A percentile compares a stretch with the other conserved stretches of the same genome.
Evolutionary conservation across 2,113 vertebrate genomes (phyloP).

Genomic region (Tricholaema leucomelas): DNA sequence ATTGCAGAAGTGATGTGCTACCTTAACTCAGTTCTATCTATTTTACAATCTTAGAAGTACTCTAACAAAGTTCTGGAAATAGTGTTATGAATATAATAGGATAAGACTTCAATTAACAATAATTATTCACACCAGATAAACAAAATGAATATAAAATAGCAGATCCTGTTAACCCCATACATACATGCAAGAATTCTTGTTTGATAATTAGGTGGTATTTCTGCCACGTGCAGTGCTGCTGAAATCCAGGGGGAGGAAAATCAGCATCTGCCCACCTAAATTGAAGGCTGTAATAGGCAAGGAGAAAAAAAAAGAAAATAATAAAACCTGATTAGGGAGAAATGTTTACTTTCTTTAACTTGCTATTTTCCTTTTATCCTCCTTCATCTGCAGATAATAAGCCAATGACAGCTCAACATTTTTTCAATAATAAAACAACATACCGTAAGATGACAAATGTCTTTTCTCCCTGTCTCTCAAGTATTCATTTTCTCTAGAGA

Average conservation of each 20-base stretch:
- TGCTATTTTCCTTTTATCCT: background rate
- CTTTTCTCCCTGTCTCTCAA: slow-evolving; percentile 2
- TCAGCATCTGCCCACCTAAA: background rate
- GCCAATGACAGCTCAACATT: slow-evolving; percentile 28
- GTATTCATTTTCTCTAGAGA: slow-evolving; percentile 42
- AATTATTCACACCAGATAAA: background rate
- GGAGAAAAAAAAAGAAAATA: background rate
- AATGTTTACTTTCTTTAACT: background rate
- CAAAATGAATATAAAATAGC: background rate
- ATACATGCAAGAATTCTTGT: background rate
- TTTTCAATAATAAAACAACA: slow-evolving; percentile 44
- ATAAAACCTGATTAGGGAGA: background rate
- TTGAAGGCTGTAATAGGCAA: background rate
- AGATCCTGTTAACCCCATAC: background rate
- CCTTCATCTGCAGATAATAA: slow-evolving; percentile 21
- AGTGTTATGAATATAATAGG: background rate
- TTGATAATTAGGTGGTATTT: background rate
- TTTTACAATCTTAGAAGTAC: background rate
- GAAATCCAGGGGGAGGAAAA: background rate
- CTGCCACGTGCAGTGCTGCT: background rate
- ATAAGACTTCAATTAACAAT: background rate
- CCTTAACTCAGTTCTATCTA: background rate
- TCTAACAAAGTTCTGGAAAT: background rate
- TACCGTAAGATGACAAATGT: slow-evolving; percentile 5
- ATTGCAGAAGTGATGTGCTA: background rate